A percentile compares a stretch with the other conserved stretches of the same genome.
phyloP scores from a whole-genome alignment of 2,797 vertebrate genomes.

The Galago senegalensis region DNA sequence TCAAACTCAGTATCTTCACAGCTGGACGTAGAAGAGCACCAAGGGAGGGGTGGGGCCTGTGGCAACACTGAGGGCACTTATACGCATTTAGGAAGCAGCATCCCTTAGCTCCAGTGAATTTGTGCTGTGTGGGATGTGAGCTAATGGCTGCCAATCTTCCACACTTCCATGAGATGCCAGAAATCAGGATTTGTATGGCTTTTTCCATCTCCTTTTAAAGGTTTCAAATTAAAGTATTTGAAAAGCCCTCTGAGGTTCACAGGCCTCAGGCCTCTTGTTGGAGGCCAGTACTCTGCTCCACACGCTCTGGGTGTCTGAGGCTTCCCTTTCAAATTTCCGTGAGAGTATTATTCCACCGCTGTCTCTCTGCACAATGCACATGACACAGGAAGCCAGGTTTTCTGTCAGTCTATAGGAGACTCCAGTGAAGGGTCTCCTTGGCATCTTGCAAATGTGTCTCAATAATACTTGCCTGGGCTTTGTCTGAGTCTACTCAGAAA shows the following conservation, averaged over 20 bases:
- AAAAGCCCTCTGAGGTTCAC: neutral
- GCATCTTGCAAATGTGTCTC: neutral
- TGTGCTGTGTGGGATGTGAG: neutral
- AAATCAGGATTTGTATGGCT: neutral
- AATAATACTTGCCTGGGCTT: neutral
- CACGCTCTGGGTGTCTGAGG: neutral
- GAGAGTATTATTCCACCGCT: neutral
- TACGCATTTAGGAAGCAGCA: too few species aligned
- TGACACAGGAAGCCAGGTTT: neutral
- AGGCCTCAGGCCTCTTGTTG: neutral
- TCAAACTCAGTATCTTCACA: neutral
- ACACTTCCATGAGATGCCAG: neutral
- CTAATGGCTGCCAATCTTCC: neutral
- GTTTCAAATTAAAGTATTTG: neutral
- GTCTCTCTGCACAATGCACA: neutral
- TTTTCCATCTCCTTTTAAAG: neutral
- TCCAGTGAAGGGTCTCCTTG: neutral
- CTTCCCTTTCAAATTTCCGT: neutral
- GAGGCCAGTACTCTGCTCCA: neutral
- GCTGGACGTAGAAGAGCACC: neutral
- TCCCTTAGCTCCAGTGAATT: neutral
- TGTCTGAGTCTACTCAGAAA: neutral
- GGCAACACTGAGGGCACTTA: fast-evolving
- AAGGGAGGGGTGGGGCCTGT: fast-evolving
- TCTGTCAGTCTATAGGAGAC: neutral